Evolutionary conservation across 2,888 invertebrate species (phyloP).

Genomic region (Rhopalosiphum nymphaeae): DNA sequence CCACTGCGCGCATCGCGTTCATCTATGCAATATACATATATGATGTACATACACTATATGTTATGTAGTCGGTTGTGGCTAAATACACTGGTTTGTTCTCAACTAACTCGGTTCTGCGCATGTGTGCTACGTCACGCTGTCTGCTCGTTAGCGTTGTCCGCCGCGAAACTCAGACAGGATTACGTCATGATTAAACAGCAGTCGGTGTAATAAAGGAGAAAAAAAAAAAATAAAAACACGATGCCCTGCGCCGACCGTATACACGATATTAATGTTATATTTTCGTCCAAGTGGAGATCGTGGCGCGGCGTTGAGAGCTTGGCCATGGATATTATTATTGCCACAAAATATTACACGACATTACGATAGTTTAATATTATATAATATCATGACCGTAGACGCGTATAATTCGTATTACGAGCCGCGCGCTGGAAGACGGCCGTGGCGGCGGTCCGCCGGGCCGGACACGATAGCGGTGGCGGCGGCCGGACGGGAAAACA

Average conservation of each 20-base stretch:
- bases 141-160: not conserved
- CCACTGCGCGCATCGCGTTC: too few species aligned
- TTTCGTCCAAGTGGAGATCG: not conserved
- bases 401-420: not conserved
- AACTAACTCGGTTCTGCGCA: not conserved
- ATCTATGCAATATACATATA: too few species aligned
- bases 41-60: too few species aligned
- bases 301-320: not conserved
- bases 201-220: too few species aligned
- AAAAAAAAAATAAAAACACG: not conserved
- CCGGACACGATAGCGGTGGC: not conserved
- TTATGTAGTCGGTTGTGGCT: not conserved
- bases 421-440: not conserved
- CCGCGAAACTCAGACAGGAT: not conserved
- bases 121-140: not conserved
- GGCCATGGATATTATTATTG: not conserved
- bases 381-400: not conserved
- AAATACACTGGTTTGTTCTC: not conserved
- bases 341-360: not conserved
- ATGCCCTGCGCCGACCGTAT: not conserved
- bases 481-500: constrained; percentile 61
- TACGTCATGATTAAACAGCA: not conserved
- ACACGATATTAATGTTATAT: not conserved
- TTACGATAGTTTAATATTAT: not conserved
- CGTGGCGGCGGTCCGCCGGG: not conserved